Conservation (phyloP, 1,140 invertebrate genomes). For the Trichogramma pretiosum region DNA sequence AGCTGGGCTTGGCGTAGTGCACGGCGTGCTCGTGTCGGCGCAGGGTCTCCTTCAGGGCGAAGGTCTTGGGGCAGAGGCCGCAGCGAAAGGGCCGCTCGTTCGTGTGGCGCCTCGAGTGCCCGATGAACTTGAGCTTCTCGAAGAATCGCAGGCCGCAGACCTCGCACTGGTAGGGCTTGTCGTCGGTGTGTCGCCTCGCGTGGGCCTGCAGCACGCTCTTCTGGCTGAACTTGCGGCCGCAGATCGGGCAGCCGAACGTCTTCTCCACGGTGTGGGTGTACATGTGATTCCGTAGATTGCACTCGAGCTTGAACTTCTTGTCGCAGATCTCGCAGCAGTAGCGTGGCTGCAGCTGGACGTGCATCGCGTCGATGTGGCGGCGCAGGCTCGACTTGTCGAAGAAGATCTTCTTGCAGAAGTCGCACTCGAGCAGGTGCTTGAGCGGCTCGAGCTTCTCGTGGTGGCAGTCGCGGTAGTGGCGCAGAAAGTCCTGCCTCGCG, state of each 20-base stretch:
- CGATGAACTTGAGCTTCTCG: conserved; percentile 36
- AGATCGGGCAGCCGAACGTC: conserved; percentile 51
- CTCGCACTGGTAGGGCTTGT: conserved; percentile 53
- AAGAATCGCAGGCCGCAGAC: conserved; percentile 46
- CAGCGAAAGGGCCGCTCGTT: conserved; percentile 40
- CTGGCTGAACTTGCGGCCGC: conserved; percentile 58
- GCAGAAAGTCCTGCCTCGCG: conserved; percentile 22
- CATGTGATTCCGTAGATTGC: conserved; percentile 62
- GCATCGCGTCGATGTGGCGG: conserved; percentile 52
- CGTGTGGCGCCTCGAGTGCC: conserved; percentile 46
- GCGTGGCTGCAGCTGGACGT: conserved; percentile 53
- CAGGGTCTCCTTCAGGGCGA: conserved; percentile 32
- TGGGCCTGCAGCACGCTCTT: conserved; percentile 54
- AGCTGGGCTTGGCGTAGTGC: conserved; percentile 30
- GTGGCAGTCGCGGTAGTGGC: conserved; percentile 23
- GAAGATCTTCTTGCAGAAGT: conserved; percentile 51
- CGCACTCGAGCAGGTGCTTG: conserved; percentile 30
- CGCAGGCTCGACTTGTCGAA: conserved; percentile 53
- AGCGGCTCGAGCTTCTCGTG: conserved; percentile 13
- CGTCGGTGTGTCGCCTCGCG: conserved; percentile 50
- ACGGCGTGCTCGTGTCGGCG: conserved; percentile 30
- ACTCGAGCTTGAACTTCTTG: conserved; percentile 62
- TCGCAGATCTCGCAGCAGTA: conserved; percentile 55
- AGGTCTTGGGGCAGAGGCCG: conserved; percentile 43
- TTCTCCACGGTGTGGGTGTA: conserved; percentile 59